phyloP scores from a whole-genome alignment of 2,797 vertebrate genomes.

The Pseudochaenichthys georgianus region DNA sequence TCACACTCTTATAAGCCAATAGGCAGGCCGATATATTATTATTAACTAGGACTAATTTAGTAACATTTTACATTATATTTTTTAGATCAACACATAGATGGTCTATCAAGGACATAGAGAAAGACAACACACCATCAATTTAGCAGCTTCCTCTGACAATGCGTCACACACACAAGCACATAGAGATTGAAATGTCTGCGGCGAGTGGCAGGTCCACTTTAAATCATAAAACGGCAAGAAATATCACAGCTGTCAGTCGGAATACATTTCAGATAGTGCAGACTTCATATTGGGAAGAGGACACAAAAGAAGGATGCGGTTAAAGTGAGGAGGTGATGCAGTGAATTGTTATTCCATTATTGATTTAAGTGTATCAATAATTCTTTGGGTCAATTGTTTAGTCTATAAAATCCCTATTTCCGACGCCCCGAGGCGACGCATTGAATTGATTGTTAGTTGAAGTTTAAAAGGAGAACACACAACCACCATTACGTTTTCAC shows the following conservation, averaged over 20 bases:
- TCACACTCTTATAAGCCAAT: constrained; percentile 9
- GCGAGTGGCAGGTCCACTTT: constrained; percentile 1
- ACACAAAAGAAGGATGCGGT: background rate
- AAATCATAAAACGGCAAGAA: background rate
- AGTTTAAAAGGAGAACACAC: background rate
- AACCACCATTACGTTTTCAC: background rate
- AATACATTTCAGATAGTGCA: constrained; percentile 4
- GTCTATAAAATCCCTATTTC: background rate
- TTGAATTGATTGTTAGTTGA: background rate
- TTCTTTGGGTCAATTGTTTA: background rate
- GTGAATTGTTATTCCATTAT: constrained; percentile 14
- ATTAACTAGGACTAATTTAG: constrained; percentile 4
- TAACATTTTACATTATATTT: background rate
- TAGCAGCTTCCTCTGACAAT: constrained; percentile 16
- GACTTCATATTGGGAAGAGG: too few relatives aligned
- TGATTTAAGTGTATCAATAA: background rate
- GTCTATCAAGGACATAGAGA: background rate
- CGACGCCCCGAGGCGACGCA: background rate
- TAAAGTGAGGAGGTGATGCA: background rate
- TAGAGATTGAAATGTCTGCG: constrained; percentile 25
- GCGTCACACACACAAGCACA: constrained; percentile 8
- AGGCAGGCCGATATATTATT: background rate
- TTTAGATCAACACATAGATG: background rate
- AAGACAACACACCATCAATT: constrained; percentile 21
- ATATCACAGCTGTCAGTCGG: constrained; percentile 13